Percentiles rank a stretch among this genome's conserved stretches.
phyloP scores from a whole-genome alignment of 2,888 invertebrate genomes.

The Stenodera caucasica region DNA sequence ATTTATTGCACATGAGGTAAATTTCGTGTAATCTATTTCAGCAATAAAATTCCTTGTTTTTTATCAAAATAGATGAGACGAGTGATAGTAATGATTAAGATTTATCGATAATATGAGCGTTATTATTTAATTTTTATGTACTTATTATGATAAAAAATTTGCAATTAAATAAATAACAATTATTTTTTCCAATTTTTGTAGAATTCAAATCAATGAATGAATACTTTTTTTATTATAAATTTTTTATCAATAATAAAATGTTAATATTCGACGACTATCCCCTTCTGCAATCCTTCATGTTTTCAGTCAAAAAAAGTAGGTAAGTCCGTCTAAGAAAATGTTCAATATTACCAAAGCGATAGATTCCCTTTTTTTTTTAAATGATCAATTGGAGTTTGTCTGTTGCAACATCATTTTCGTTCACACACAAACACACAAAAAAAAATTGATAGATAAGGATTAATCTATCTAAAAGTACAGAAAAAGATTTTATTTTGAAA shows the following conservation, averaged over 20 bases:
- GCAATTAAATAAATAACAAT: too few relatives aligned
- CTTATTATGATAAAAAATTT: background rate
- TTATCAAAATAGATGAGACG: background rate
- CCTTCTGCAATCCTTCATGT: background rate
- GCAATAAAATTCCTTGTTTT: background rate
- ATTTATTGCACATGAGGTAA: too few relatives aligned
- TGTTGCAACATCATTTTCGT: constrained; percentile 23
- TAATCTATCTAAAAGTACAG: too few relatives aligned
- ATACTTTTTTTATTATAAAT: background rate
- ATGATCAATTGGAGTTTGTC: constrained; percentile 12
- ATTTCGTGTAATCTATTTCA: too few relatives aligned
- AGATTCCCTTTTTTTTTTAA: background rate
- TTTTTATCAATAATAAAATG: background rate
- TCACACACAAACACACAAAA: too few relatives aligned
- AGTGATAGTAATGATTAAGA: background rate
- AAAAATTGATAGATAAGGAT: constrained; percentile 26
- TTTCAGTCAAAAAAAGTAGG: background rate
- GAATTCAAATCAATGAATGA: too few relatives aligned
- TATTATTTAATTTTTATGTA: background rate
- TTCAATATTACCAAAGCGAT: constrained; percentile 1
- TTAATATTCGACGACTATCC: background rate
- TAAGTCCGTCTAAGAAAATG: background rate
- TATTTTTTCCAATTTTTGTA: too few relatives aligned
- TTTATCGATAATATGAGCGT: background rate
- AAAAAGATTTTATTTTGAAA: constrained; percentile 15